phyloP scores from a whole-genome alignment of 2,113 vertebrate genomes.

The Himantopus leucocephalus region DNA sequence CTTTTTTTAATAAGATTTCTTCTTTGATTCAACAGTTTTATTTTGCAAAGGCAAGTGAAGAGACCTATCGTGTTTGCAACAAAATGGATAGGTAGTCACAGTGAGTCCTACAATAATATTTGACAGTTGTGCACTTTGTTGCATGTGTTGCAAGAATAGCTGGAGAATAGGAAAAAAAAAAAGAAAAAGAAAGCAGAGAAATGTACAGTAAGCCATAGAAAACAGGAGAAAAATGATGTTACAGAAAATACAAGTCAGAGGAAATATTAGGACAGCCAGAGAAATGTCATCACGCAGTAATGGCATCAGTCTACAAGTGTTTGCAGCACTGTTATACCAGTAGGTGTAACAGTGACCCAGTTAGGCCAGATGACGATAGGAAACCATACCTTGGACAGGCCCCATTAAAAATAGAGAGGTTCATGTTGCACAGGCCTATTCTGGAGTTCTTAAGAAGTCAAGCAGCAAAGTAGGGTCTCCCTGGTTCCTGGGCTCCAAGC shows the following conservation, averaged over 20 bases:
- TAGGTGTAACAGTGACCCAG: slow-evolving; percentile 1
- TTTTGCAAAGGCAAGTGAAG: background rate
- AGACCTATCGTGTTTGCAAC: background rate
- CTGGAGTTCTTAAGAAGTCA: background rate
- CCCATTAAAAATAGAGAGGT: background rate
- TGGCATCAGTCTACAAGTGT: background rate
- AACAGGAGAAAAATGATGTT: background rate
- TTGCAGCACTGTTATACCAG: background rate
- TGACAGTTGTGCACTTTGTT: background rate
- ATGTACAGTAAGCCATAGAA: background rate
- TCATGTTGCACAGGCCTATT: background rate
- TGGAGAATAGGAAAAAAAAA: background rate
- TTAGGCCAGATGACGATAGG: background rate
- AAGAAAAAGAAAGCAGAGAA: background rate
- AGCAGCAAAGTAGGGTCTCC: background rate
- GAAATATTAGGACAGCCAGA: slow-evolving; percentile 17
- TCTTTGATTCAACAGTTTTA: background rate
- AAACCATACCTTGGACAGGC: background rate
- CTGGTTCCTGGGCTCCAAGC: background rate
- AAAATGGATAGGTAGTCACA: background rate
- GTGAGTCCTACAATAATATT: background rate
- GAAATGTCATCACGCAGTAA: background rate
- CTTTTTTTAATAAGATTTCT: slow-evolving; percentile 32
- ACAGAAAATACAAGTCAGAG: slow-evolving; percentile 15
- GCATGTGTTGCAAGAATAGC: background rate